Evolutionary conservation across 2,888 invertebrate genomes (phyloP), one percentile per base, ranked within the genome.

Genomic region (Onchidella celtica): DNA sequence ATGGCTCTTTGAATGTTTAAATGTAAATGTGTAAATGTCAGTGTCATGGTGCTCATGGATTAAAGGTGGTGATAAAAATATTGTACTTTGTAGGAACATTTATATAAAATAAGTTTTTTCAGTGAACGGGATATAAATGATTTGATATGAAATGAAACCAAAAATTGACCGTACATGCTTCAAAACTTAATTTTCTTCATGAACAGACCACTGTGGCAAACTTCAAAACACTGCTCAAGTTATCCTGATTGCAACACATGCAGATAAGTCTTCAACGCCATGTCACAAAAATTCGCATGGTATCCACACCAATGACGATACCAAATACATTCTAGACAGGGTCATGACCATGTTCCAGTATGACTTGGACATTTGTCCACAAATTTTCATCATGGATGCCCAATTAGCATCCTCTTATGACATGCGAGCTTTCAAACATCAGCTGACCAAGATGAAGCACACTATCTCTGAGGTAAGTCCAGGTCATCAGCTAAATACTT

Each of bases 171-270:
- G n/a, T n/a, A n/a, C n/a, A n/a, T n/a, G n/a, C n/a, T n/a, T n/a
- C n/a, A n/a, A n/a, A n/a, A n/a, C n/a, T n/a, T n/a, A n/a, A n/a
- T n/a, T n/a, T n/a, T n/a, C n/a, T n/a, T n/a, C n/a, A n/a, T n/a
- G 2, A 0, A 57, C 88, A 95, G 95, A 95, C 84, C 94, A 95
- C 85, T 94, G 95, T 89, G 96, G 96, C 21, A 94, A 94, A 86
- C 94, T 94, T 1, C 93, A 93, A 29, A 93, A 94, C 84, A 92
- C 94, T 24, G 93, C 94, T 0, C 92, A 93, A 77, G 94, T 96
- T n/a, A 92, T 95, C 14, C 91, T 96, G 61, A 94, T 96, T 2
- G 96, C 95, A 4, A 95, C 95, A 0, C 95, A 96, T 89, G 95
- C 95, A 2, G 95, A 95, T 85, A 93, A 86, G 87, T 90, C 93